Base-by-base conservation (phyloP, 1,140 invertebrate genomes). In the Dendroctonus ponderosae region DNA sequence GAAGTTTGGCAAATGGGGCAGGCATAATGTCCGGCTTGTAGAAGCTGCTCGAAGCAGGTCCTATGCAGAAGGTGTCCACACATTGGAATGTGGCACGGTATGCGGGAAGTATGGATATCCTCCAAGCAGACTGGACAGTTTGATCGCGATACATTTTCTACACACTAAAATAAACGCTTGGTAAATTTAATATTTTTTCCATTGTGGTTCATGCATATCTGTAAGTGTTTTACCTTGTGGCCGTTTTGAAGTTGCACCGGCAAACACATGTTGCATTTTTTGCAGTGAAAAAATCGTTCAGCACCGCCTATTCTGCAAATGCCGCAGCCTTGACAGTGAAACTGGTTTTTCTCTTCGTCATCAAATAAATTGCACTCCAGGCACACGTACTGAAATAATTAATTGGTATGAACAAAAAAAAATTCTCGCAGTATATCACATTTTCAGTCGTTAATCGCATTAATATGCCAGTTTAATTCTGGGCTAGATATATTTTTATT, bases 111-210 rank as follows among this genome's bases (percentile, higher is more conserved):
- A 78, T 95, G 92, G 72, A 95, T 92, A 78, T 94, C 90, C 72
- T 94, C 91, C 58, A 93, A 76, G 71, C 92, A 95, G 40, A 95
- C 90, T 2, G 92, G 90, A 78, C 92, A 95, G 80, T 93, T 91
- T 0, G 89, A 86, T 8, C 89, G 85, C 1, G 91, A 93, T 6
- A 92, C 89, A 72, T 93, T 93, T 78, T 93, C 92, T 9, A 94
- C 89, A 76, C 92, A 94, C 91, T 94, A 79, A 40, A 50, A 63
- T 44, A 38, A 56, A 7, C 51, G 26, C 3, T 26, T 1, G 26
- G 39, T 5, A 37, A 52, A 51, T 56, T 56, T 63, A 42, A 26
- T 26, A 54, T n/a, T 8, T 8, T 54, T 48, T n/a, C 43, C 14
- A 44, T 6, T 4, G 15, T 7, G 14, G 46, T 6, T 6, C 12